These are phyloP conservation scores for Osmerus eperlanus DNA, from an alignment of 2,113 vertebrate species.

Conservation along the genomic window DNA sequence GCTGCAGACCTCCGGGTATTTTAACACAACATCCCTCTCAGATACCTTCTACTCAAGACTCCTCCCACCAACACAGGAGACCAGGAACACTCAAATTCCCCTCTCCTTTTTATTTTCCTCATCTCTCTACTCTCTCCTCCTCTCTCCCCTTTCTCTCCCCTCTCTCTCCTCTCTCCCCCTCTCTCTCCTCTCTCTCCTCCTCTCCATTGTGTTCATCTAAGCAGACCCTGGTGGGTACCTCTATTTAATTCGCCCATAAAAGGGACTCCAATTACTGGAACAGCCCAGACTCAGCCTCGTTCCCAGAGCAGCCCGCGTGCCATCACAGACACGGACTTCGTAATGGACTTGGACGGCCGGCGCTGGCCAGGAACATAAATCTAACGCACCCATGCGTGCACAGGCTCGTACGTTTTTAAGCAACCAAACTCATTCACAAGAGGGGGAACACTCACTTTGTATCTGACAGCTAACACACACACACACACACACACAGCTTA, in stretches of 20 bases:
- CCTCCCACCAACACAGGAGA: too few relatives aligned
- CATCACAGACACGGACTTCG: background rate
- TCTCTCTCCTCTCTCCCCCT: too few relatives aligned
- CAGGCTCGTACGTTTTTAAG: background rate
- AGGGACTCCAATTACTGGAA: background rate
- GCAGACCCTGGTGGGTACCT: background rate
- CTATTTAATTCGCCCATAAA: background rate
- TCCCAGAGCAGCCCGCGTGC: background rate
- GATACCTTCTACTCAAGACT: too few relatives aligned
- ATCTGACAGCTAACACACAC: background rate
- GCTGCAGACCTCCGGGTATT: too few relatives aligned
- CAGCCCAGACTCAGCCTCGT: background rate
- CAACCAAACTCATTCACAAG: background rate
- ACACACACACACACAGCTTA: background rate
- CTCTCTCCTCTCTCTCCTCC: background rate
- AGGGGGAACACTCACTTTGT: too few relatives aligned
- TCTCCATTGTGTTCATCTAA: background rate
- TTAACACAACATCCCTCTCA: too few relatives aligned
- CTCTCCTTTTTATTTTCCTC: too few relatives aligned
- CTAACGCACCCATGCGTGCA: constrained; percentile 5
- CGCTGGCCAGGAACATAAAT: background rate
- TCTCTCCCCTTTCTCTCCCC: too few relatives aligned
- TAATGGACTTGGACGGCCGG: background rate
- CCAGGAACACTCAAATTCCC: too few relatives aligned
- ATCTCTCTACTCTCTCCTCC: too few relatives aligned